phyloP scores from a whole-genome alignment of 92 coral and sea anemone species.

The Bergia puertoricense region DNA sequence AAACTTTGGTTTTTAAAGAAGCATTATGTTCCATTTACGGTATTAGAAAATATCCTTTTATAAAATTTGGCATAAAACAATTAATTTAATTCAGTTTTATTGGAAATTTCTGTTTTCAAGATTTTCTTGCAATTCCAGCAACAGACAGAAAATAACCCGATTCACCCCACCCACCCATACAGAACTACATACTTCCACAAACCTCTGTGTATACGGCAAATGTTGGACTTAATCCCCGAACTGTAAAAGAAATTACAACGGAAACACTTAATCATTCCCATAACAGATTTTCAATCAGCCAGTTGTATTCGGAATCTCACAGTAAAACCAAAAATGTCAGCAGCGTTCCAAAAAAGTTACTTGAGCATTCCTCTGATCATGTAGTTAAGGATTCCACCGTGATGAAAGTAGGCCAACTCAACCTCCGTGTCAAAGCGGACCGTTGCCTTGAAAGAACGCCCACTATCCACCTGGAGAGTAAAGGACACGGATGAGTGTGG shows the following conservation, averaged over 20 bases:
- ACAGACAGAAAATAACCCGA: background rate
- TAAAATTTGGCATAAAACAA: background rate
- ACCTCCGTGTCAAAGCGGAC: constrained; percentile 98
- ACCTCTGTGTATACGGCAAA: background rate
- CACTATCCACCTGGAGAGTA: constrained; percentile 61
- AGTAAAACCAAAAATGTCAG: background rate
- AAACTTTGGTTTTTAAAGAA: background rate
- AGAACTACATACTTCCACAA: background rate
- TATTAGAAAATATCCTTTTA: too few relatives aligned
- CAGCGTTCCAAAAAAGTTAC: constrained; percentile 15
- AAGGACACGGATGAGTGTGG: background rate
- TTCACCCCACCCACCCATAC: background rate
- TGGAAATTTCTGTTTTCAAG: background rate
- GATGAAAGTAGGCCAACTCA: constrained; percentile 87
- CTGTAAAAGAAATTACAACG: background rate
- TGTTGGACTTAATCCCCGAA: background rate
- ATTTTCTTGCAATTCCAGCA: background rate
- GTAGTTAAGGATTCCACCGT: constrained; percentile 97
- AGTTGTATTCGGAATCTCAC: background rate
- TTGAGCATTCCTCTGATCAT: constrained; percentile 95
- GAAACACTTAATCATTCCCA: background rate
- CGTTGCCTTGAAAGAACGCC: constrained; percentile 80
- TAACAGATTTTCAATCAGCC: background rate
- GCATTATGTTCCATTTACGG: background rate
- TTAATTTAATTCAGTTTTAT: background rate